Percentiles rank a stretch among this genome's conserved stretches.
These are phyloP conservation scores for Cygnus buccinator DNA, from an alignment of 2,113 vertebrate species.

Conservation along the genomic window DNA sequence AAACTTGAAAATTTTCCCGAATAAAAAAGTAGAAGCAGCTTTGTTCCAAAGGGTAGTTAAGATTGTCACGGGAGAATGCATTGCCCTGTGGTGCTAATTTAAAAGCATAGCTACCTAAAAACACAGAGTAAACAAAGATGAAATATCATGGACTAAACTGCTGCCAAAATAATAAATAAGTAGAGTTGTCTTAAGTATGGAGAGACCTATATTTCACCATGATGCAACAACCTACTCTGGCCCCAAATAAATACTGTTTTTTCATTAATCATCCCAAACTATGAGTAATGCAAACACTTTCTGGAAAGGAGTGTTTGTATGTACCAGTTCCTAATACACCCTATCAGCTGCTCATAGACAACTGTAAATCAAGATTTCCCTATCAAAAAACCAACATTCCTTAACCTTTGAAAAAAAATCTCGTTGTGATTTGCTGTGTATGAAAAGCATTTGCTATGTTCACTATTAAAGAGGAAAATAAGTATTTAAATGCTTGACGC, in stretches of 20 bases:
- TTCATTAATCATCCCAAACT: slow-evolving; percentile 1
- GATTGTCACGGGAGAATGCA: accelerated
- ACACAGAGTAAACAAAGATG: background rate
- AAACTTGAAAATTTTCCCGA: background rate
- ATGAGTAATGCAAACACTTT: slow-evolving; percentile 35
- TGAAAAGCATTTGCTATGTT: background rate
- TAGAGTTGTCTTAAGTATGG: background rate
- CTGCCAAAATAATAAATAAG: slow-evolving; percentile 17
- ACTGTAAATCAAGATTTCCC: background rate
- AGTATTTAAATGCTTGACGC: background rate
- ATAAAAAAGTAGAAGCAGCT: background rate
- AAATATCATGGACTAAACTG: background rate
- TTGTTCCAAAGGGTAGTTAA: background rate
- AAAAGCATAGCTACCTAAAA: slow-evolving; percentile 3
- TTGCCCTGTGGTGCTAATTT: slow-evolving; percentile 40
- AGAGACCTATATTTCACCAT: background rate
- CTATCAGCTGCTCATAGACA: background rate
- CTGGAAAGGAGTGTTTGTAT: background rate
- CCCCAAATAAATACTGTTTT: background rate
- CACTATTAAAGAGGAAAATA: background rate
- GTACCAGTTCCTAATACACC: background rate
- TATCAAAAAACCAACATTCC: background rate
- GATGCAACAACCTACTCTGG: background rate
- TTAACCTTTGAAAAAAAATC: background rate
- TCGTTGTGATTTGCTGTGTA: background rate